A percentile compares a stretch with the other conserved stretches of the same genome.
Evolutionary conservation across 2,797 vertebrate species (phyloP).

Genomic region (Poecile montanus): DNA sequence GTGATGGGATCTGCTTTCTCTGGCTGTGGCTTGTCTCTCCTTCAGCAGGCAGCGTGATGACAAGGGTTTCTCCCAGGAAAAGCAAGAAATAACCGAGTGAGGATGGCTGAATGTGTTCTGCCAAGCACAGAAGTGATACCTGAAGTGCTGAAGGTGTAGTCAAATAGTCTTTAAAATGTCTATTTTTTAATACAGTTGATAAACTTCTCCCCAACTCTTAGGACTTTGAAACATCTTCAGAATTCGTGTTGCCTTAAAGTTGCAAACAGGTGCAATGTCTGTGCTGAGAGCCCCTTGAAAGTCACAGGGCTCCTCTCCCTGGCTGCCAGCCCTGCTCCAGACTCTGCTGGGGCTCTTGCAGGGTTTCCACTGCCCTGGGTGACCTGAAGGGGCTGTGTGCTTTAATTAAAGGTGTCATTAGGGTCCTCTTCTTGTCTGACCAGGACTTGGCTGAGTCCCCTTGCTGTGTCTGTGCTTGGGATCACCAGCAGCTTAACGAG

Average conservation of each 20-base stretch:
- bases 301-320: background rate
- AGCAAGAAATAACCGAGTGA: background rate
- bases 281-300: background rate
- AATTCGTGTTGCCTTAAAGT: conserved; percentile 28
- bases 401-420: background rate
- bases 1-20: background rate
- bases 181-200: background rate
- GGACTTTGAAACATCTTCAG: background rate
- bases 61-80: background rate
- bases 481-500: background rate
- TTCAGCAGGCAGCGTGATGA: rapidly evolving
- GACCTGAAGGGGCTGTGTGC: background rate
- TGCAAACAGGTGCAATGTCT: background rate
- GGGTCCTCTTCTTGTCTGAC: background rate
- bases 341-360: background rate
- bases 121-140: background rate
- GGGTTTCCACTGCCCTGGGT: rapidly evolving
- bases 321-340: background rate
- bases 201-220: background rate
- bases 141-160: background rate
- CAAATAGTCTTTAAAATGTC: background rate
- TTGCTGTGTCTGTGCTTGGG: background rate
- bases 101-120: background rate
- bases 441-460: background rate
- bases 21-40: background rate